Evolutionary conservation across 2,888 invertebrate genomes (phyloP), one percentile per base, ranked within the genome.

Genomic region (Eudasyphora cyanicolor): DNA sequence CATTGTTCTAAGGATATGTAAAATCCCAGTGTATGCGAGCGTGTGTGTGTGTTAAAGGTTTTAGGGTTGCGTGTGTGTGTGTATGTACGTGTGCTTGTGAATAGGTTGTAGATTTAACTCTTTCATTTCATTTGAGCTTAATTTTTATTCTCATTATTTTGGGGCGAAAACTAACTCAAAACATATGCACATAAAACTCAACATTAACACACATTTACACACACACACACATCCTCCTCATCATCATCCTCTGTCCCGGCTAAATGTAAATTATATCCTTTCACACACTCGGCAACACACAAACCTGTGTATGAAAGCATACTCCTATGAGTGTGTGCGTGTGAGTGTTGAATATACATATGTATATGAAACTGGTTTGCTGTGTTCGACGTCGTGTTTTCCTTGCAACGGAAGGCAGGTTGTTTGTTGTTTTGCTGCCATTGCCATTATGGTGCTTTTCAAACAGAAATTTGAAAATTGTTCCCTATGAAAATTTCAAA

Each of bases 81-180:
- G 54, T 69, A 7, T 32, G 24, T 67, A 21, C n/a, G 24, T 27
- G 2, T 64, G 35, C 35, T 51, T 71, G 54, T 24, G 32, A 32
- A 78, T 67, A 76, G 64, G 76, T 70, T 82, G 84, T 84, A 14
- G 67, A 67, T 82, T 82, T 84, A 84, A 84, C 84, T 84, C 84
- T 82, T 84, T 84, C 78, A 82, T 76, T 84, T 84, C 62, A 82
- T 82, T 60, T 84, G 84, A 84, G 84, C 67, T 79, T 82, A 79
- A 84, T 82, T 67, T 73, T 84, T 84, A 84, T 84, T 84, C 81
- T 82, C 78, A 73, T 84, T 82, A 76, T 84, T 84, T 84, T 84
- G 84, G 84, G 84, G 81, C 82, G 84, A 84, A 84, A 84, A 84
- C 84, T 78, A 84, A 84, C 84, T 84, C 84, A 84, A 84, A 84